Conservation (phyloP, 2,888 invertebrate genomes). For the Drosophila rellima region DNA sequence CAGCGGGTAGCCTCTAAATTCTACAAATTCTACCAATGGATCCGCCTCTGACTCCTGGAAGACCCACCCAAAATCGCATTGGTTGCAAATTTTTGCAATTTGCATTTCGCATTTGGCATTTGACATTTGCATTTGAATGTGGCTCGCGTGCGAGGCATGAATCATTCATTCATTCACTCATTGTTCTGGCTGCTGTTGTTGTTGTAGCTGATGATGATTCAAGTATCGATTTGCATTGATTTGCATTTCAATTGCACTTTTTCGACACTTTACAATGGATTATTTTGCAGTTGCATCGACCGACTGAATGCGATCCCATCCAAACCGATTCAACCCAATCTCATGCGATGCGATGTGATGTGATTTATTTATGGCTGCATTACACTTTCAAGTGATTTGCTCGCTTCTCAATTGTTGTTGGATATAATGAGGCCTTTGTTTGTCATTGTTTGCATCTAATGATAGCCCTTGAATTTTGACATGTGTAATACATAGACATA, state of each 20-base stretch:
- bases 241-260: slow-evolving; percentile 83
- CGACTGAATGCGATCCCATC: slow-evolving; percentile 25
- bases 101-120: slow-evolving; percentile 55
- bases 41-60: slow-evolving; percentile 11
- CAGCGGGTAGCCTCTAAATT: slow-evolving; percentile 59
- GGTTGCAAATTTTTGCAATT: slow-evolving; percentile 59
- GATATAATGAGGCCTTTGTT: slow-evolving; percentile 72
- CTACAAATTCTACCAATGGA: neutral
- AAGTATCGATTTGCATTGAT: slow-evolving; percentile 82
- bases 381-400: slow-evolving; percentile 71
- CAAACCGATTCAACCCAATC: slow-evolving; percentile 19
- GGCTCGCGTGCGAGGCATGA: slow-evolving; percentile 74
- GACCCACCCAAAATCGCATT: slow-evolving; percentile 55
- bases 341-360: slow-evolving; percentile 28
- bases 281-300: slow-evolving; percentile 71
- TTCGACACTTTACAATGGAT: slow-evolving; percentile 80
- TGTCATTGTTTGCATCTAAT: slow-evolving; percentile 67
- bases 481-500: slow-evolving; percentile 29
- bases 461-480: slow-evolving; percentile 62
- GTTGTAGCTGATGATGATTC: slow-evolving; percentile 62
- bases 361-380: slow-evolving; percentile 76
- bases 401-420: slow-evolving; percentile 31
- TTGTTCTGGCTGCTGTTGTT: slow-evolving; percentile 17
- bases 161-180: slow-evolving; percentile 64
- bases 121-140: slow-evolving; percentile 75